Evolutionary conservation across 2,113 vertebrate species (phyloP).

Genomic region (Pagrus major): DNA sequence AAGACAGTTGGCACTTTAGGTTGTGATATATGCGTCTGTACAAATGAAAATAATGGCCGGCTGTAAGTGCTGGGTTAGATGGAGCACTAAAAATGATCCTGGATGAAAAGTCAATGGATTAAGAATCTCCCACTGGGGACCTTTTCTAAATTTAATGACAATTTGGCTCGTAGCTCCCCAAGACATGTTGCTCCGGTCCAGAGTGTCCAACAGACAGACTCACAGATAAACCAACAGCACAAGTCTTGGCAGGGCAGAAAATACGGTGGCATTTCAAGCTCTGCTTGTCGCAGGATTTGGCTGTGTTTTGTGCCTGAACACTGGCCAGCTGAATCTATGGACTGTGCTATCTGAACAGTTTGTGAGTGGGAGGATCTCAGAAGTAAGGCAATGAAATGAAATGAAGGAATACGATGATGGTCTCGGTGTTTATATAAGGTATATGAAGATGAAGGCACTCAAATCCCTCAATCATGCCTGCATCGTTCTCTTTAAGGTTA

Average conservation of each 20-base stretch:
- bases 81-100: neutral
- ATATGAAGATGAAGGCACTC: slow-evolving; percentile 17
- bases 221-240: neutral
- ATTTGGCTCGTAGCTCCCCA: neutral
- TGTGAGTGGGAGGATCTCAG: slow-evolving; percentile 78
- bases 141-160: neutral
- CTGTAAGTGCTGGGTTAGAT: neutral
- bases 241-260: slow-evolving; percentile 25
- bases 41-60: neutral
- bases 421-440: slow-evolving; percentile 32
- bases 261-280: slow-evolving; percentile 45
- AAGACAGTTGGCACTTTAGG: neutral
- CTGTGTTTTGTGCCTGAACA: slow-evolving; percentile 48
- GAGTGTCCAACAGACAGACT: slow-evolving; percentile 2
- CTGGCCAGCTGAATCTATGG: slow-evolving; percentile 64
- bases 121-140: neutral
- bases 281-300: slow-evolving; percentile 47
- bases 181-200: neutral
- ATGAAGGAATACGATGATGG: slow-evolving; percentile 53
- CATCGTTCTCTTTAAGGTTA: neutral
- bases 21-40: neutral
- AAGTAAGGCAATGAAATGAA: slow-evolving; percentile 76
- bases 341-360: slow-evolving; percentile 72
- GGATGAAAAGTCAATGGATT: neutral
- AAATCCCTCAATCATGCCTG: slow-evolving; percentile 13